Base-by-base conservation (phyloP, 1,140 invertebrate genomes). In the Pectinophora gossypiella region DNA sequence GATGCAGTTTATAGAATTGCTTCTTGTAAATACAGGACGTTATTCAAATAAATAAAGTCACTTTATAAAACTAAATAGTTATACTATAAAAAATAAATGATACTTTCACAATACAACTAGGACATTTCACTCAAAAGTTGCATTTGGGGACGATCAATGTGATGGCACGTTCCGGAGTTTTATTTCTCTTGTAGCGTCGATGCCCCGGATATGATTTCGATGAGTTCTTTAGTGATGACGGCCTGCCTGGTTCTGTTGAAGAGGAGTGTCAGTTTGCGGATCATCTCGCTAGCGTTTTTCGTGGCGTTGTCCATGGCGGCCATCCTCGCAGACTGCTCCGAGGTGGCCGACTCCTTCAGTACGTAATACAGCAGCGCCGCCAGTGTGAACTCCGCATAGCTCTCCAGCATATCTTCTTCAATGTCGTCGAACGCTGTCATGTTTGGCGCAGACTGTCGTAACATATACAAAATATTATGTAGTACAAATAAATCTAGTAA, bases 181-280 rank as follows among this genome's bases (percentile, higher is more conserved):
- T n/a, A n/a, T n/a, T n/a, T n/a, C n/a, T n/a, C n/a, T n/a, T n/a
- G n/a, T n/a, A n/a, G 97, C 97, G 51, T 98, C 95, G 68, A n/a
- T n/a, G 99, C 98, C 78, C 99, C 99, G 64, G 99, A 99, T 85
- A 99, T 99, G 89, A 99, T 99, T 93, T 99, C 99, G 89, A 99
- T 99, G 70, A 99, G 91, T 89, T 99, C 99, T 78, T 96, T 93
- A 27, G 99, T 99, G 85, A 99, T 99, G 70, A 99, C 98, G 67
- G 98, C 97, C 89, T 99, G 98, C 87, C 98, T 91, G 59, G 98
- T 99, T 72, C 98, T 92, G 88, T 99, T 99, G 92, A 97, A 99
- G 19, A 97, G 96, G 51, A 99, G 85, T 1, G 96, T 98, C 19
- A 99, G 90, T 76, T 99, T 99, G 62, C 96, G 95, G 89, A 99